phyloP scores from a whole-genome alignment of 2,888 invertebrate genomes.

The Oxyscelio sp. region DNA sequence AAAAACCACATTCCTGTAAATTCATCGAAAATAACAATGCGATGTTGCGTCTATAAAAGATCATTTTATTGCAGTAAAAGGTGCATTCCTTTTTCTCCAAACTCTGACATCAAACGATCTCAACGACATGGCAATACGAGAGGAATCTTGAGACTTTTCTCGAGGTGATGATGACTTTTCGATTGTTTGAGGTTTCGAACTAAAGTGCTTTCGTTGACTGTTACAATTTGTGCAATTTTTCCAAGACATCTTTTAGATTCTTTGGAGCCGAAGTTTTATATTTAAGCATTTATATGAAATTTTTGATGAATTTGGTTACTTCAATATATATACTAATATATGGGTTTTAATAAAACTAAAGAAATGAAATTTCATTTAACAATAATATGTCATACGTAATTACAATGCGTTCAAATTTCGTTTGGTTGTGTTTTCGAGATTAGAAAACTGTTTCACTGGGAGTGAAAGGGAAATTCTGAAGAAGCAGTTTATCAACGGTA shows the following conservation, averaged over 20 bases:
- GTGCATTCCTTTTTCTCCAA: constrained; percentile 59
- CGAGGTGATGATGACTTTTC: not conserved
- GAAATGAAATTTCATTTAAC: not conserved
- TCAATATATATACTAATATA: constrained; percentile 1
- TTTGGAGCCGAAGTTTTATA: constrained; percentile 9
- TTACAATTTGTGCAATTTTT: constrained; percentile 1
- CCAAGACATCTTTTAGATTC: not conserved
- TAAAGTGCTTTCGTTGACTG: not conserved
- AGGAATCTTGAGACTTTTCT: not conserved
- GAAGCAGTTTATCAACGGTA: constrained; percentile 39
- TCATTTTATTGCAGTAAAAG: constrained; percentile 68
- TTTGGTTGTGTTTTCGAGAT: not conserved
- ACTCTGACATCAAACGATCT: constrained; percentile 20
- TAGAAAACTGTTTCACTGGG: not conserved
- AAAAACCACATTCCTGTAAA: constrained; percentile 84
- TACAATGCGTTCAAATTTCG: not conserved
- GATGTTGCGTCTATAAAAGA: constrained; percentile 86
- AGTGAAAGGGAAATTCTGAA: not conserved
- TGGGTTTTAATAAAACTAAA: not conserved
- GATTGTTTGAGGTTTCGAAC: not conserved
- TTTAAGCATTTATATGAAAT: constrained; percentile 1
- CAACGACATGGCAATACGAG: not conserved
- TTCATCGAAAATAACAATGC: constrained; percentile 86
- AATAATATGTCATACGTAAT: not conserved
- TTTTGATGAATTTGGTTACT: not conserved